A percentile compares a stretch with the other conserved stretches of the same genome.
phyloP scores from a whole-genome alignment of 2,113 vertebrate genomes.

The Anthoscopus minutus region DNA sequence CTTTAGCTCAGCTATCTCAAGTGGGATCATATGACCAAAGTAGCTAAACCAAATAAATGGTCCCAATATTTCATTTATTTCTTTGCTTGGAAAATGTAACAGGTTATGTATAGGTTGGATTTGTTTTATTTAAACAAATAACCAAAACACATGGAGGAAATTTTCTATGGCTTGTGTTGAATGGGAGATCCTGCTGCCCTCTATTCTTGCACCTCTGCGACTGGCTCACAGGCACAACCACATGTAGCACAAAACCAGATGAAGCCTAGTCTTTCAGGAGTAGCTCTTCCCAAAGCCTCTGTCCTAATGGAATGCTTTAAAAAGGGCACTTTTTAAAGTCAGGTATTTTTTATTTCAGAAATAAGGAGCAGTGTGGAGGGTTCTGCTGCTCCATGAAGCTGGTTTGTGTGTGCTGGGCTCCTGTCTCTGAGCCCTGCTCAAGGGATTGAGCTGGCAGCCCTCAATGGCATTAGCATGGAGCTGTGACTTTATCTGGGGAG shows the following conservation, averaged over 20 bases:
- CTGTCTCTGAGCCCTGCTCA: not conserved
- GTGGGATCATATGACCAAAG: not conserved
- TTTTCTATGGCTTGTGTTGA: not conserved
- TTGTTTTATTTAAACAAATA: not conserved
- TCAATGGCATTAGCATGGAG: not conserved
- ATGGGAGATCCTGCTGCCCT: not conserved
- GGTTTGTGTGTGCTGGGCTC: not conserved
- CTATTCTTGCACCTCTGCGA: not conserved
- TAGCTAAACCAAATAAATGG: not conserved
- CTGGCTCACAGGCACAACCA: fast-evolving
- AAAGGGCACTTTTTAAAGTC: not conserved
- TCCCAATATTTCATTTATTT: not conserved
- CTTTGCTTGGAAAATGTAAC: not conserved
- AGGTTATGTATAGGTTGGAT: not conserved
- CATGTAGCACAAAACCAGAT: fast-evolving
- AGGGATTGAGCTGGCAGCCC: not conserved
- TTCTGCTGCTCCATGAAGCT: not conserved
- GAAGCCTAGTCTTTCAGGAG: not conserved
- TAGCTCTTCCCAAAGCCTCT: not conserved
- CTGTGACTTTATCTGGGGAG: not conserved
- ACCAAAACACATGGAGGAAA: fast-evolving
- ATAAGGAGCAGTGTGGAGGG: not conserved
- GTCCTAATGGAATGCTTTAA: not conserved
- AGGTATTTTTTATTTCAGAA: not conserved
- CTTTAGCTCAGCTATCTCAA: not conserved